phyloP scores from a whole-genome alignment of 53 echinoderm and acorn worm species.

The Mesocentrotus franciscanus region DNA sequence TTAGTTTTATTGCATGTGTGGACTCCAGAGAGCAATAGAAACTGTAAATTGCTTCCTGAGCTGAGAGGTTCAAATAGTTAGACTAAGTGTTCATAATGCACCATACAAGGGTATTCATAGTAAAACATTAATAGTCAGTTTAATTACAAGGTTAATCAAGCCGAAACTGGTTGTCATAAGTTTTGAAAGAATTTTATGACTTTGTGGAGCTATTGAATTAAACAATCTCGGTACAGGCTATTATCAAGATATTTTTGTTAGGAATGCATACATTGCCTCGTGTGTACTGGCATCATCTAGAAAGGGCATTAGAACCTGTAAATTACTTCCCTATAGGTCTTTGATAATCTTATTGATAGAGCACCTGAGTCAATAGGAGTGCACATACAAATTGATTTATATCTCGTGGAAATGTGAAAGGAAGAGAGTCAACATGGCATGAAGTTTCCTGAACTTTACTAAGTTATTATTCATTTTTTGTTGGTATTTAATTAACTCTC shows the following conservation, averaged over 20 bases:
- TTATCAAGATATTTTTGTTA: too few species aligned
- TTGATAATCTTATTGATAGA: not conserved
- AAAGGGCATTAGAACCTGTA: not conserved
- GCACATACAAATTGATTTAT: not conserved
- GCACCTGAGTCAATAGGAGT: not conserved
- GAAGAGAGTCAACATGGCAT: not conserved
- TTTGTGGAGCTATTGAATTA: too few species aligned
- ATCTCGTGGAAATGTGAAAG: not conserved
- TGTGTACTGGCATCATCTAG: too few species aligned
- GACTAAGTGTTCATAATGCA: too few species aligned
- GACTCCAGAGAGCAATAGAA: not conserved
- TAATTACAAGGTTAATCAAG: too few species aligned
- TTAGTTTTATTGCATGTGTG: not conserved
- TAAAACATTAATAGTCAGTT: too few species aligned
- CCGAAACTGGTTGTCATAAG: too few species aligned
- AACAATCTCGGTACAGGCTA: too few species aligned
- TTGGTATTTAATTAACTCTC: not conserved
- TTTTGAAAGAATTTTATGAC: too few species aligned
- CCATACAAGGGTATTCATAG: too few species aligned
- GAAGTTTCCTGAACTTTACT: not conserved
- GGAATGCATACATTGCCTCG: too few species aligned
- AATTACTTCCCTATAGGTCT: not conserved
- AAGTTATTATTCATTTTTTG: not conserved
- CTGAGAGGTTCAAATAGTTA: not conserved
- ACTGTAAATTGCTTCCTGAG: not conserved